Conservation (phyloP, 2,888 invertebrate genomes). For the Andrena praecox region DNA sequence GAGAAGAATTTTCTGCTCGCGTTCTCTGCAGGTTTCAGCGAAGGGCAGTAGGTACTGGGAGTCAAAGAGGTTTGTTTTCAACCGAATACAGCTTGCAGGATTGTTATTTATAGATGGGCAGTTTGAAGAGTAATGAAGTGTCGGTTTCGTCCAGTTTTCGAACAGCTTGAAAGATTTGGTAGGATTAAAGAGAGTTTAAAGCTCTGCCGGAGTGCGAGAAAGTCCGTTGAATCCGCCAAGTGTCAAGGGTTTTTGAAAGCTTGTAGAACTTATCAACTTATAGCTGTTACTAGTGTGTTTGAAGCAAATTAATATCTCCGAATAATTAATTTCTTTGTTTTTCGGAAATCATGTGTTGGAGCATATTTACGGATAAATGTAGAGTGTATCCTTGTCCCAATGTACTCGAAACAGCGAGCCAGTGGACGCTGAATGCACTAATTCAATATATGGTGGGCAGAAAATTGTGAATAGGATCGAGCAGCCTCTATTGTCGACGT, state of each 20-base stretch:
- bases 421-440: conserved; percentile 21
- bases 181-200: not conserved
- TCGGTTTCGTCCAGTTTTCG: not conserved
- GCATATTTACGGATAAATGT: not conserved
- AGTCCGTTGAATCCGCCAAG: not conserved
- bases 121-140: not conserved
- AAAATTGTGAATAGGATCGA: conserved; percentile 17
- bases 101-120: not conserved
- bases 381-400: not conserved
- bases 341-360: not conserved
- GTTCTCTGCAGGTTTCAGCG: not conserved
- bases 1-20: not conserved
- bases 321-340: not conserved
- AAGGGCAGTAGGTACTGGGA: too few species aligned
- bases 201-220: not conserved
- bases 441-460: conserved; percentile 22
- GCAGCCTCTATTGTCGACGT: conserved; percentile 19
- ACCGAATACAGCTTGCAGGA: not conserved
- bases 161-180: not conserved
- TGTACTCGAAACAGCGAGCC: not conserved
- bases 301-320: too few species aligned
- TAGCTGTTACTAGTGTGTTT: too few species aligned
- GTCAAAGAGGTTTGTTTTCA: too few species aligned
- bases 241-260: not conserved
- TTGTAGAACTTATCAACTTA: not conserved